Percentiles rank a stretch among this genome's conserved stretches.
phyloP scores from a whole-genome alignment of 2,888 invertebrate genomes.

The Idaea straminata region DNA sequence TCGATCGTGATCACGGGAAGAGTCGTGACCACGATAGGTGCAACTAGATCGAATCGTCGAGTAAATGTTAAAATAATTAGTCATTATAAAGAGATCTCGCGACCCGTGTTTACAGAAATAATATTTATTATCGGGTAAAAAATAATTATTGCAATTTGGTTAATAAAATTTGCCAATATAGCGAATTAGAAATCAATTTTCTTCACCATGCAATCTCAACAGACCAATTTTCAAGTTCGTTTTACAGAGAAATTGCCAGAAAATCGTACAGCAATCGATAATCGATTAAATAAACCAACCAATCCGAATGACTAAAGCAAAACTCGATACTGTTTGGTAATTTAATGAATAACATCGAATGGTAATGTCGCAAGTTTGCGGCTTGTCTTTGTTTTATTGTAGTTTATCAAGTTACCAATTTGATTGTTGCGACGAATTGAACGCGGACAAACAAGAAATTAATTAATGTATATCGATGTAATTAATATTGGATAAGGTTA shows the following conservation, averaged over 20 bases:
- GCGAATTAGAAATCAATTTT: neutral
- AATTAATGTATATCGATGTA: too few species aligned
- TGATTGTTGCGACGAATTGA: constrained; percentile 13
- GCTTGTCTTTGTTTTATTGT: constrained; percentile 28
- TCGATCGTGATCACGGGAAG: too few species aligned
- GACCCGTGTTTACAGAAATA: too few species aligned
- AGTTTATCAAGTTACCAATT: constrained; percentile 17
- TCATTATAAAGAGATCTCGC: too few species aligned
- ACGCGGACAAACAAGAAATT: too few species aligned
- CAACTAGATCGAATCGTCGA: too few species aligned
- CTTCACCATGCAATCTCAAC: neutral
- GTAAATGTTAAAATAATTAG: too few species aligned
- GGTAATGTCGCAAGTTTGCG: constrained; percentile 20
- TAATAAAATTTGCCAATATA: neutral
- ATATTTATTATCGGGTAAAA: too few species aligned
- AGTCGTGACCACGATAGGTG: too few species aligned
- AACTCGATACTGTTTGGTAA: neutral
- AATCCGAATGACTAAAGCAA: neutral
- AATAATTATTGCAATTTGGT: too few species aligned
- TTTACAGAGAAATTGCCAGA: neutral
- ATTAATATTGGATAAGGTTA: too few species aligned
- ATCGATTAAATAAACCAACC: neutral
- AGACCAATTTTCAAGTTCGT: neutral
- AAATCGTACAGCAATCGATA: neutral
- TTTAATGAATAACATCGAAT: neutral